A percentile compares a stretch with the other conserved stretches of the same genome.
These are phyloP conservation scores for Lepidothrix coronata DNA, from an alignment of 2,113 vertebrate genomes.

Conservation along the genomic window DNA sequence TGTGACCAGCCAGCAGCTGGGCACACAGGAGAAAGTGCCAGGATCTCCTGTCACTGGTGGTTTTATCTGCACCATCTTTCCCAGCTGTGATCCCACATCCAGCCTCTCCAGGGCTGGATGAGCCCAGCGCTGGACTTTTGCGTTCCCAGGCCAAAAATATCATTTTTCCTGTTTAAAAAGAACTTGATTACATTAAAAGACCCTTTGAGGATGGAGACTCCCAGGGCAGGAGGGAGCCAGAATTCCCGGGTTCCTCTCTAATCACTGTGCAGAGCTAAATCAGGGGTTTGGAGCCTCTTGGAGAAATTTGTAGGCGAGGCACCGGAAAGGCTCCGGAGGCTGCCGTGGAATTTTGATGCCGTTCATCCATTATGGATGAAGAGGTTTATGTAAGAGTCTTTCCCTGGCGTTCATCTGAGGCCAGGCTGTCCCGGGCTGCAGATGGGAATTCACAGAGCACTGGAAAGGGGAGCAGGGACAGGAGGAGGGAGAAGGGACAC, in stretches of 20 bases:
- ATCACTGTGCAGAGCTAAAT: background rate
- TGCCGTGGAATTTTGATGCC: constrained; percentile 35
- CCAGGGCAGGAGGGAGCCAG: background rate
- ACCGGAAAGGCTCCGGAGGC: constrained; percentile 45
- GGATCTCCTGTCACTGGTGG: background rate
- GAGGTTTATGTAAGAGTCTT: constrained; percentile 60
- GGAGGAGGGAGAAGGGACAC: background rate
- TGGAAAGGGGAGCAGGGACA: background rate
- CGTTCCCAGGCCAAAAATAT: background rate
- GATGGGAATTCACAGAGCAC: background rate
- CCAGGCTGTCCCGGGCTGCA: constrained; percentile 24
- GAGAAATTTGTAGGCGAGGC: constrained; percentile 44
- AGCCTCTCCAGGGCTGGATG: background rate
- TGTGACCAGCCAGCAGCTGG: background rate
- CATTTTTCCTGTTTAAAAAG: background rate
- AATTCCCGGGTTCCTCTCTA: background rate
- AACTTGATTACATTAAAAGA: constrained; percentile 16
- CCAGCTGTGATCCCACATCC: background rate
- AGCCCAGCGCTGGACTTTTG: background rate
- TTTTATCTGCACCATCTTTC: background rate
- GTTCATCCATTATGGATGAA: constrained; percentile 71
- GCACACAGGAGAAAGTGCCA: background rate
- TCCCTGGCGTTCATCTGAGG: constrained; percentile 48
- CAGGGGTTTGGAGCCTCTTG: background rate
- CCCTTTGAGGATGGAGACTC: constrained; percentile 8